Evolutionary conservation across 1,140 invertebrate genomes (phyloP), one percentile per base, ranked within the genome.

Genomic region (Drosophila albomicans): DNA sequence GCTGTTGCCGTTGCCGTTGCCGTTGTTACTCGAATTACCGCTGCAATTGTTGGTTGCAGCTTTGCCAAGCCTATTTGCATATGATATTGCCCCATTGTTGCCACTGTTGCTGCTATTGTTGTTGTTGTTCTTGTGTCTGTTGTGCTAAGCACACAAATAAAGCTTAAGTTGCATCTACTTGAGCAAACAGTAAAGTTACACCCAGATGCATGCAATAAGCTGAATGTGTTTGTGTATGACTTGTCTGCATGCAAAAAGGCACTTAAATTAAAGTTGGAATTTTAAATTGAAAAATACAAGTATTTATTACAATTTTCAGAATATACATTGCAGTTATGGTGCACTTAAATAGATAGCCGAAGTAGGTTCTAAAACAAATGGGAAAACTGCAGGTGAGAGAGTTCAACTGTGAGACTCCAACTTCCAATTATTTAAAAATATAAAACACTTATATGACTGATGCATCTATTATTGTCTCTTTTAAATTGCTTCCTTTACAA

Each of bases 151-250:
- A 81, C 20, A 66, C 81, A 89, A 84, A 88, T 75, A 81, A 45
- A 78, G 82, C 85, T 84, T 85, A 81, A 85, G 74, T 70, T 89
- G 81, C 85, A 75, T 78, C 56, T 65, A 49, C 16, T 45, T 30
- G 68, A 75, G 73, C 66, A 71, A 68, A 54, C 66, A 74, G 52
- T 46, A 69, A 72, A 57, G 38, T 68, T 54, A 75, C 20, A 56
- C 25, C 20, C 49, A 16, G 49, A 30, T 46, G 54, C 54, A 38
- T 15, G 7, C 52, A 16, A 11, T 41, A 6, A 6, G 28, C n/a
- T 20, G 25, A 13, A 32, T 32, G 35, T 38, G 35, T 38, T 38
- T 38, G 48, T 15, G 13, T 13, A 13, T 13, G 45, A 51, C 38
- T 15, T 62, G 35, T 16, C 1, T 30, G 20, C 11, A 35, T 54